phyloP scores from a whole-genome alignment of 2,113 vertebrate genomes.

The Phyllostomus discolor region DNA sequence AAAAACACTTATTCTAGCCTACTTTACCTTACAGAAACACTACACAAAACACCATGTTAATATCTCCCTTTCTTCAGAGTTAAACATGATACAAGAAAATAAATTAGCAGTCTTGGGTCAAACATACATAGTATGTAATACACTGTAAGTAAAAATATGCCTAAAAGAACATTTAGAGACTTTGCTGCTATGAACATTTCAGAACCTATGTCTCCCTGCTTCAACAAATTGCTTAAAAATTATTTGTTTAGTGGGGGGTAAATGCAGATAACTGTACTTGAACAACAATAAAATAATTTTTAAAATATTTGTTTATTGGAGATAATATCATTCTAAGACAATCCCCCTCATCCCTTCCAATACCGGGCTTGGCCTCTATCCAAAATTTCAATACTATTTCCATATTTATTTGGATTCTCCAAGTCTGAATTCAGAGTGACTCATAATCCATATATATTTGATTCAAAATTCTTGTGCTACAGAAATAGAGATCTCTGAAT shows the following conservation, averaged over 20 bases:
- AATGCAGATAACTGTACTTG: too few species aligned
- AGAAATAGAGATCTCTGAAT: not conserved
- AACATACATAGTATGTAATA: not conserved
- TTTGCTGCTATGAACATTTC: not conserved
- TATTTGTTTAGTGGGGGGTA: not conserved
- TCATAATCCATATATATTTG: not conserved
- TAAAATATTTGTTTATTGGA: not conserved
- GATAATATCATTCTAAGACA: not conserved
- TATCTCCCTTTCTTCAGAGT: not conserved
- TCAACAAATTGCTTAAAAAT: not conserved
- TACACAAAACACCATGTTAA: not conserved
- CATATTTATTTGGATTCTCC: not conserved
- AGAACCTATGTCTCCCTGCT: not conserved
- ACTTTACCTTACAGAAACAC: not conserved
- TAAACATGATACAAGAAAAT: not conserved
- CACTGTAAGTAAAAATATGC: not conserved
- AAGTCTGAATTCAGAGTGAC: constrained; percentile 14
- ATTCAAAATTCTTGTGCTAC: not conserved
- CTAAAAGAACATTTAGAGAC: not conserved
- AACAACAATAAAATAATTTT: not conserved
- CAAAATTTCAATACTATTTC: not conserved
- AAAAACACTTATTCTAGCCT: not conserved
- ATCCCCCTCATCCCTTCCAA: not conserved
- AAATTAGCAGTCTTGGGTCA: not conserved
- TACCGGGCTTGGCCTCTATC: not conserved